Base-by-base conservation (phyloP, 2,888 invertebrate species). In the Anthoptus insignis region DNA sequence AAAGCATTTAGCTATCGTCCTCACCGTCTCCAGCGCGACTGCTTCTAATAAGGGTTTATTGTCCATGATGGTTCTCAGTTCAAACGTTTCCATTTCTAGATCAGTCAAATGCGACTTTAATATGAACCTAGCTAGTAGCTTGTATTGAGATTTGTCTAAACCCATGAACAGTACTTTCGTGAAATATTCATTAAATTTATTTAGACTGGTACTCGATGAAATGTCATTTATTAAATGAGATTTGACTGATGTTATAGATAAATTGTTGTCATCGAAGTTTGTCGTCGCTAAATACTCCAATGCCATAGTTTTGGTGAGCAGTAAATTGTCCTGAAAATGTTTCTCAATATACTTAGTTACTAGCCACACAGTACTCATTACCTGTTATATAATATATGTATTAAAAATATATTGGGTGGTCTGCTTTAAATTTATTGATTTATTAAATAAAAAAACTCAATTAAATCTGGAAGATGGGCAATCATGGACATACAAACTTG, bases 251-350 rank as follows among this genome's bases (percentile, higher is more conserved):
- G 81, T 82, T 65, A 76, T 66, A 13, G 68, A 61, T 37, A 80
- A 56, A 70, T 67, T 59, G 78, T 64, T 32, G 54, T 72, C 29
- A 71, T 59, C 66, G 3, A 71, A 64, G 22, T 73, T 32, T 45
- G 79, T 74, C 24, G 68, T 76, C 16, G 77, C 67, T 9, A 82
- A 50, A 11, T 88, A 56, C 58, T 91, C 76, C 0, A 82, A 71
- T 1, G 84, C 79, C 75, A 88, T 84, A 3, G 81, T 74, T 81
- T 91, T 92, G 8, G 84, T 73, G 5, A 89, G 74, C 0, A 89
- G 79, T 1, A 93, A 70, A 11, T 87, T 80, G 60, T 88, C 79
- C 93, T 93, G 87, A 67, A 92, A 84, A 19, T 8, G 19, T 42
- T 42, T 42, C n/a, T n/a, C n/a, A n/a, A n/a, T 19, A 7, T 19